These are phyloP conservation scores for Rhagophthalmus giganteus DNA, from an alignment of 2,888 invertebrate species.

Conservation along the genomic window DNA sequence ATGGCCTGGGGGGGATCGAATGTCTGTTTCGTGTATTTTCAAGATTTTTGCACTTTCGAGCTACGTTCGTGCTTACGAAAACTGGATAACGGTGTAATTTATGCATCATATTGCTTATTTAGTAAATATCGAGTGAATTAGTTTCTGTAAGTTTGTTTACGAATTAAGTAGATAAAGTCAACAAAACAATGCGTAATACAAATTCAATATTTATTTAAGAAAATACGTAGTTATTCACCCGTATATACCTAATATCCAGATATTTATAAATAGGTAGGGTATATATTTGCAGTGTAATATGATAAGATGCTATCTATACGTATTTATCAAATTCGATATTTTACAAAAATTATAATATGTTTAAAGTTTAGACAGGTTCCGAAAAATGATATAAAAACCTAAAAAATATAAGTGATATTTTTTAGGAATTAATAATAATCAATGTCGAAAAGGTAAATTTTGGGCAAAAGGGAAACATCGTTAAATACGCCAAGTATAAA, in stretches of 20 bases:
- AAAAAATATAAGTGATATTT: too few species aligned
- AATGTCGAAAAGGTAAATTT: too few species aligned
- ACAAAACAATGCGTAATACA: constrained; percentile 2
- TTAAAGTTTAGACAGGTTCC: too few species aligned
- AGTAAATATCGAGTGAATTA: constrained; percentile 9
- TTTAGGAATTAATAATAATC: too few species aligned
- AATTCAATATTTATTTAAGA: constrained; percentile 1
- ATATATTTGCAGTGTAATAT: neutral
- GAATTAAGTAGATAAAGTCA: constrained; percentile 4
- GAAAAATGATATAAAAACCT: too few species aligned
- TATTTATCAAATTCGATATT: too few species aligned
- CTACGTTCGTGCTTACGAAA: neutral
- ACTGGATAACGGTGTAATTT: neutral
- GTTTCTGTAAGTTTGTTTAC: constrained; percentile 1
- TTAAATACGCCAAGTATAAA: too few species aligned
- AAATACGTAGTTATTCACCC: too few species aligned
- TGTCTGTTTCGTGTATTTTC: constrained; percentile 13
- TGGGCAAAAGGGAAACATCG: too few species aligned
- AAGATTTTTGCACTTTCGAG: constrained; percentile 9
- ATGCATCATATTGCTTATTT: neutral
- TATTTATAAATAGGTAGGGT: neutral
- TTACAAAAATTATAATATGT: too few species aligned
- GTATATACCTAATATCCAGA: too few species aligned
- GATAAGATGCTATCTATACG: neutral
- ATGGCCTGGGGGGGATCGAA: constrained; percentile 8